phyloP scores from a whole-genome alignment of 2,888 invertebrate species.

The Brenthis daphne region DNA sequence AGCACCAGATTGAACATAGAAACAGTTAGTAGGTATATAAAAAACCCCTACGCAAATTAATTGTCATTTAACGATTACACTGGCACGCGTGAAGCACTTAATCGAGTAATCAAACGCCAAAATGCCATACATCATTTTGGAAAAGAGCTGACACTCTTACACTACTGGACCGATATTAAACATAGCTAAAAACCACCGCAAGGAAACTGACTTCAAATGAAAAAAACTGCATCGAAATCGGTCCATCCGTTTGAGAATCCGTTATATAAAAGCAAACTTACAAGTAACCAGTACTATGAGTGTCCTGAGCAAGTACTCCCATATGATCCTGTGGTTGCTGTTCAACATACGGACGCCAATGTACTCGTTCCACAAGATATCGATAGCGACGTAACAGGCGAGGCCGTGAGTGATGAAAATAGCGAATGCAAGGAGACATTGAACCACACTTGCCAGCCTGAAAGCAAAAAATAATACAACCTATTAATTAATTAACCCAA shows the following conservation, averaged over 20 bases:
- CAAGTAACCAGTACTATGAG: slow-evolving; percentile 90
- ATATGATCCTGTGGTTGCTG: slow-evolving; percentile 82
- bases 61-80: too few species aligned
- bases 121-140: too few species aligned
- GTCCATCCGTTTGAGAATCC: too few species aligned
- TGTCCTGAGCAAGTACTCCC: slow-evolving; percentile 92
- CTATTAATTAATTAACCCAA: neutral
- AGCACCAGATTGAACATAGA: neutral
- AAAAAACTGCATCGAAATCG: too few species aligned
- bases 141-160: too few species aligned
- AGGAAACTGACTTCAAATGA: too few species aligned
- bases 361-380: slow-evolving; percentile 94
- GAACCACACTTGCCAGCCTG: slow-evolving; percentile 88
- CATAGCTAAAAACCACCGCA: too few species aligned
- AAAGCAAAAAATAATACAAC: slow-evolving; percentile 8
- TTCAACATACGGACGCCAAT: slow-evolving; percentile 81
- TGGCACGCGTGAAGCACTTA: too few species aligned
- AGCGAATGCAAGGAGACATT: slow-evolving; percentile 87
- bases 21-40: neutral
- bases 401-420: slow-evolving; percentile 96
- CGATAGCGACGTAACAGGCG: slow-evolving; percentile 97
- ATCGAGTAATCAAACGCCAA: too few species aligned
- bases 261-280: slow-evolving; percentile 77
- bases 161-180: too few species aligned
- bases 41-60: neutral